These are phyloP conservation scores for Macrochelys suwanniensis DNA, from an alignment of 2,797 vertebrate species.

Conservation along the genomic window DNA sequence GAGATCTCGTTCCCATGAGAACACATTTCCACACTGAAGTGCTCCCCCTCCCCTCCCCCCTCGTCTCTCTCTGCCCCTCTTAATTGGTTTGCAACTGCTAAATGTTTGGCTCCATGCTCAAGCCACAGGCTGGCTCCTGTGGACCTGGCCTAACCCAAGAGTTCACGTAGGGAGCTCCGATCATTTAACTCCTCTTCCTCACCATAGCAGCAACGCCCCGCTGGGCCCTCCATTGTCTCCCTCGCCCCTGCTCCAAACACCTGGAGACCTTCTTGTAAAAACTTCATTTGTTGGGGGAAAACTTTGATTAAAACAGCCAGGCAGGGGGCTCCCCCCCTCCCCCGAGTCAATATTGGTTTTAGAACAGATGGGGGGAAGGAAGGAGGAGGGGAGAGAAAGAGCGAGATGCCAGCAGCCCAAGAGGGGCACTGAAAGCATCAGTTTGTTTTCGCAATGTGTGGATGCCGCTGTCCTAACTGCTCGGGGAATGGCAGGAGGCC, in stretches of 20 bases:
- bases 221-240: conserved; percentile 44
- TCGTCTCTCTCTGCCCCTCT: background rate
- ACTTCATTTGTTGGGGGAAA: conserved; percentile 60
- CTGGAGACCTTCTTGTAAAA: conserved; percentile 71
- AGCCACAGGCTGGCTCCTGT: conserved; percentile 56
- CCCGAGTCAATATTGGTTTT: conserved; percentile 63
- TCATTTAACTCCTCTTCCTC: conserved; percentile 1
- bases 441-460: background rate
- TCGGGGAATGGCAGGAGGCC: conserved; percentile 56
- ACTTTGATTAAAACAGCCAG: conserved; percentile 71
- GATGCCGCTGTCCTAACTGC: conserved; percentile 6
- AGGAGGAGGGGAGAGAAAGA: background rate
- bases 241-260: conserved; percentile 24
- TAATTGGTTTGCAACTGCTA: background rate
- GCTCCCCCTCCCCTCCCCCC: background rate
- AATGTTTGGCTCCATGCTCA: conserved; percentile 43
- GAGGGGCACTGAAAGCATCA: conserved; percentile 26
- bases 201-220: conserved; percentile 45
- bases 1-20: background rate
- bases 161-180: conserved; percentile 8
- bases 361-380: conserved; percentile 57
- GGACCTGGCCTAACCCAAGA: conserved; percentile 34
- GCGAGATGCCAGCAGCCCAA: background rate
- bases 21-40: background rate
- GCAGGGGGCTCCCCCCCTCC: conserved; percentile 32